Evolutionary conservation across 30 jellyfish, hydroid and myxozoan genomes (phyloP), one percentile per base, ranked within the genome.

Genomic region (Nemopilema nomurai): DNA sequence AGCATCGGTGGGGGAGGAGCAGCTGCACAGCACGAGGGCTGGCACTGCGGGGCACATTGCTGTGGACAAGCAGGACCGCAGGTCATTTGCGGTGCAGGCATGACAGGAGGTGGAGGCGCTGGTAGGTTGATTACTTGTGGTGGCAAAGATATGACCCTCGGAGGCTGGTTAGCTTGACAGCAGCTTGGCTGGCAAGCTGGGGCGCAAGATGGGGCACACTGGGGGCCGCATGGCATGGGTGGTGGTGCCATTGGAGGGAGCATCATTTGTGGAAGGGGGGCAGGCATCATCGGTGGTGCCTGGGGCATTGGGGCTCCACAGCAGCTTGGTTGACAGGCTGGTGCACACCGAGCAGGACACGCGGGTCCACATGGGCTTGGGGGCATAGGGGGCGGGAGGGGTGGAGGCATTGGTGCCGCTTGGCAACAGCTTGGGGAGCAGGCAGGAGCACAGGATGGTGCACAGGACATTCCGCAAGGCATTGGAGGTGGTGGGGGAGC

Each of bases 101-200:
- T 31, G 51, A 49, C 25, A 24, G 70, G 81, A 1, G 32, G 73
- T 1, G 74, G 74, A 28, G 92, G 92, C 9, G 91, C 67, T 16
- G 85, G 85, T 28, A 72, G 51, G 67, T 67, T 71, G 0, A 72
- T 72, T 0, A 30, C 79, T 51, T 71, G 91, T 19, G 92, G 92
- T 21, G 92, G 92, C n/a, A 67, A 66, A 18, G 89, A 49, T 41
- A 67, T 20, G 26, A 67, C 69, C 57, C 67, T 76, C 6, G 92
- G 92, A 21, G 65, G 82, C 80, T 20, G 71, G 67, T 64, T 84
- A 1, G 75, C 76, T 49, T 84, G 92, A 20, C 92, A 84, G 76
- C 92, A 84, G 49, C 87, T 72, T 22, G 92, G 92, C 21, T 66
- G 85, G 28, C 92, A 84, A 19, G 82, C 84, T 20, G 91, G 91